Evolutionary conservation across 2,113 vertebrate genomes (phyloP), one percentile per base, ranked within the genome.

Genomic region (Albula glossodonta): DNA sequence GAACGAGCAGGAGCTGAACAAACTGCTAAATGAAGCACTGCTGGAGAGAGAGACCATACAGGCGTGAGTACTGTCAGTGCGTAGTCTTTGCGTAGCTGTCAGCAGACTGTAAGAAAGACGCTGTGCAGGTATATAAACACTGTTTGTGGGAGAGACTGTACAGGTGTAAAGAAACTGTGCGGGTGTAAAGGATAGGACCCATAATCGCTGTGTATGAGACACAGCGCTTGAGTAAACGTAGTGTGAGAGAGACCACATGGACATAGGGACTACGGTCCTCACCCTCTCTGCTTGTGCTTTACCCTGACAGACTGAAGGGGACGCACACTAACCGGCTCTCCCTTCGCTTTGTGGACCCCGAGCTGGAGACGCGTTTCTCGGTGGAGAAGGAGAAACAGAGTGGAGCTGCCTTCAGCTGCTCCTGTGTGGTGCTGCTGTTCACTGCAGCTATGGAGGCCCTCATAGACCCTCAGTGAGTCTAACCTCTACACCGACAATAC

Each of bases 301-400:
- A 81, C 50, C 86, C 51, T 31, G 0, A n/a, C 93, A 98, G 97
- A 89, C 89, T 97, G 82, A 97, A 97, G 91, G 96, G 96, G 89
- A 96, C 96, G 86, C 92, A 95, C 90, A 96, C 97, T 6, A 96
- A 96, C 83, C 87, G 93, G 0, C 87, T 97, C 22, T 96, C 97
- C 50, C 93, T 99, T 90, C 92, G 95, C 9, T 99, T 99, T 89
- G 91, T 96, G 82, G 97, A 97, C 63, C 92, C 94, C 0, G 96
- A 97, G 53, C 91, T 99, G 92, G 98, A 99, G 88, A 96, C 93
- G 0, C 96, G 95, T 22, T 99, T 97, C 93, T 98, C 97, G 0
- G 95, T 97, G 22, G 98, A 99, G 93, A 98, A 98, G 92, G 98
- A 99, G 86, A 97, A 96, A 89, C 96, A 97, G 90, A 98, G 97